Percentiles rank a stretch among this genome's conserved stretches.
phyloP scores from a whole-genome alignment of 2,113 vertebrate genomes.

The Brienomyrus brachyistius region DNA sequence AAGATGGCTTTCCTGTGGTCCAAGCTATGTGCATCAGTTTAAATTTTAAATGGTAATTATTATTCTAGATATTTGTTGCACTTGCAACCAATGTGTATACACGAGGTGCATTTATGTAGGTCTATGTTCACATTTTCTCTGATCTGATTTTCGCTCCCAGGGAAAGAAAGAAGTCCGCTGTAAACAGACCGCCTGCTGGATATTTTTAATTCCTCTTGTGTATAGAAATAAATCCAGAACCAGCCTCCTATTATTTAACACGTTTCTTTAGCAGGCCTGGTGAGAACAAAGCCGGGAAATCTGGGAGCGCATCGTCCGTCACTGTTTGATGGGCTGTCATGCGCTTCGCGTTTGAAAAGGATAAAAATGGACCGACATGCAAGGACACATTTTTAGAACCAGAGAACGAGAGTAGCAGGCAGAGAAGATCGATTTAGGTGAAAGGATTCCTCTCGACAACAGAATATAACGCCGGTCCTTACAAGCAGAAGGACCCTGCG shows the following conservation, averaged over 20 bases:
- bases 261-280: background rate
- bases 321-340: background rate
- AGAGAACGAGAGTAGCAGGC: background rate
- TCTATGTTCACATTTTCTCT: background rate
- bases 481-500: background rate
- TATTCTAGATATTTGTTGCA: background rate
- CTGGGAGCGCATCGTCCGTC: background rate
- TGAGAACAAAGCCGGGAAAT: background rate
- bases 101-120: background rate
- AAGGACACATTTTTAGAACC: background rate
- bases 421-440: background rate
- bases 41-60: background rate
- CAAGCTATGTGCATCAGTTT: background rate
- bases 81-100: background rate
- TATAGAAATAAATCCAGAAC: background rate
- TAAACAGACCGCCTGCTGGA: background rate
- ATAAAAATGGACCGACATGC: background rate
- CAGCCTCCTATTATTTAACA: background rate
- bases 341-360: background rate
- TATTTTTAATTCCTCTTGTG: background rate
- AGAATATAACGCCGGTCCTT: background rate
- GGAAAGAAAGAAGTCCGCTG: background rate
- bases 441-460: background rate
- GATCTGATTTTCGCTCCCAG: background rate
- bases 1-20: background rate